phyloP scores from a whole-genome alignment of 2,113 vertebrate species.

The Isichthys henryi region DNA sequence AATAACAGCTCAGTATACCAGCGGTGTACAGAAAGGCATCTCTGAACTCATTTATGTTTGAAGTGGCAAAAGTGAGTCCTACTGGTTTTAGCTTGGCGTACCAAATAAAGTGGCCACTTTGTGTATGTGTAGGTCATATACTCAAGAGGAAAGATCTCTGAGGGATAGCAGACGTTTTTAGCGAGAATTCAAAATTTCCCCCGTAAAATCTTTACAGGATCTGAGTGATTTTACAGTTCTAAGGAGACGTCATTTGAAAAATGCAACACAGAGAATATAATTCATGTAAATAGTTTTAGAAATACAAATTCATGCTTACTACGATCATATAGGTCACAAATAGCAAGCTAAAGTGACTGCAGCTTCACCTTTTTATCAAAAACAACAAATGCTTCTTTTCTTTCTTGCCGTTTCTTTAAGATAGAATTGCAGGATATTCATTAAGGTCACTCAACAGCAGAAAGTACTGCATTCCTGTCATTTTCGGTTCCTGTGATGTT shows the following conservation, averaged over 20 bases:
- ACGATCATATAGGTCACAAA: background rate
- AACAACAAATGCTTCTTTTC: background rate
- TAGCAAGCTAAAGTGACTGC: background rate
- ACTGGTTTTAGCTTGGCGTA: background rate
- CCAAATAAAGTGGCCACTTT: background rate
- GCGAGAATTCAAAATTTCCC: background rate
- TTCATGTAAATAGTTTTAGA: background rate
- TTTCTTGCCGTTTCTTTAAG: background rate
- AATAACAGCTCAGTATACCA: background rate
- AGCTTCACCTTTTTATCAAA: background rate
- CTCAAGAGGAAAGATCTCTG: background rate
- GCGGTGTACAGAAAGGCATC: background rate
- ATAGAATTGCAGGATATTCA: background rate
- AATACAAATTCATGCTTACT: background rate
- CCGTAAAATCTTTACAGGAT: background rate
- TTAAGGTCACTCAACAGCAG: background rate
- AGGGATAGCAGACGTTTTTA: background rate
- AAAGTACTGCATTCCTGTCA: background rate
- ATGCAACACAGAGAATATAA: background rate
- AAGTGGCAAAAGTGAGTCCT: background rate
- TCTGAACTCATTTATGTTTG: background rate
- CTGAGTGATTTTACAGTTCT: background rate
- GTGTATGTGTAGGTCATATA: background rate
- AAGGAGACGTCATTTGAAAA: background rate
- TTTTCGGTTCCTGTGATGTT: background rate